Evolutionary conservation across 2,888 invertebrate genomes (phyloP), one percentile per base, ranked within the genome.

Genomic region (Aleiodes leptofemur): DNA sequence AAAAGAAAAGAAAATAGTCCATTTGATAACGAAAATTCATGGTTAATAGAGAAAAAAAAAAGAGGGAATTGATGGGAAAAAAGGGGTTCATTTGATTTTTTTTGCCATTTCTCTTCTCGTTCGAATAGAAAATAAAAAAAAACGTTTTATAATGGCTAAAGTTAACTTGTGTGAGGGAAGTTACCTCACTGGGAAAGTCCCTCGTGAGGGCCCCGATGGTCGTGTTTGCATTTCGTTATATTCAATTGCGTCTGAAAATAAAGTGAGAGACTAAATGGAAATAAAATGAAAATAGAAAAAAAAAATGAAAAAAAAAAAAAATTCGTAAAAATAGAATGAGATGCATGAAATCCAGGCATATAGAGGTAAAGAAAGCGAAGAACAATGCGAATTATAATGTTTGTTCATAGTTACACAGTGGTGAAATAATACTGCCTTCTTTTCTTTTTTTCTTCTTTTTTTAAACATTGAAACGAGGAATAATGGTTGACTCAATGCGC

Each of bases 161-260:
- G 68, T 51, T 68, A 64, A 66, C 69, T 43, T 73, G 48, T 53
- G 64, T 53, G 64, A 61, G 76, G 55, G 72, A 78, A 78, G 74
- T 70, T 73, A 78, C 29, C 76, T 48, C 64, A 53, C 73, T 69
- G 68, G 29, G 23, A 23, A 23, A 73, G 74, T 74, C 66, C 76
- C 72, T 74, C 74, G 70, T 72, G 69, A 59, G 72, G 69, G 69
- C 59, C 13, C 43, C 23, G 55, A 68, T 72, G 74, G 70, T 74
- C 76, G 81, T 89, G 85, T 89, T 88, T 89, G 86, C 88, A 86
- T 89, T 88, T 88, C 89, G 88, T 89, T 89, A 88, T 87, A 85
- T 88, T 86, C 87, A 86, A 88, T 87, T 84, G 84, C 81, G 83
- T 81, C 79, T 78, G 77, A 80, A 80, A 78, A 80, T 79, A 79